phyloP scores from a whole-genome alignment of 2,888 invertebrate genomes.

The Limnephilus lunatus region DNA sequence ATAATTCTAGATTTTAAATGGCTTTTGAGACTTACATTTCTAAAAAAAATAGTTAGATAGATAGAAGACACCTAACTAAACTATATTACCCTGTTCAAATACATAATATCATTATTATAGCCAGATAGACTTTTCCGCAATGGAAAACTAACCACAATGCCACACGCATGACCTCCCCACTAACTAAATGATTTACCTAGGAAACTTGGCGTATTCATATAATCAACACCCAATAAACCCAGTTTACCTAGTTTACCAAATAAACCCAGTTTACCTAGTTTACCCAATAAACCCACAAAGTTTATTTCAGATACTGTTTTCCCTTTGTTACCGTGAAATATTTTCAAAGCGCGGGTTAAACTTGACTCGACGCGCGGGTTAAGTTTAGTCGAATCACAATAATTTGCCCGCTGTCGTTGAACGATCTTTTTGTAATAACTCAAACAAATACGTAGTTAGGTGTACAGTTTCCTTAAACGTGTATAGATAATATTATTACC shows the following conservation, averaged over 20 bases:
- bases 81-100: no score
- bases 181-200: neutral
- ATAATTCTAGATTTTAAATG: no score
- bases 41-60: no score
- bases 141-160: no score
- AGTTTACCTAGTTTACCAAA: neutral
- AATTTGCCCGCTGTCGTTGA: neutral
- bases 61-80: no score
- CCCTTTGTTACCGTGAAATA: neutral
- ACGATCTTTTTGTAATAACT: neutral
- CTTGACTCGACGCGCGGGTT: slow-evolving; percentile 17
- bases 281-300: neutral
- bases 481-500: no score
- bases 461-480: no score
- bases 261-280: neutral
- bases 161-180: no score
- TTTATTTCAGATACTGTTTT: neutral
- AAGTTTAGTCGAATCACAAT: neutral
- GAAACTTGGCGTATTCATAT: neutral
- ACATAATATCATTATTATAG: no score
- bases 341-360: slow-evolving; percentile 37
- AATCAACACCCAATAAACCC: no score
- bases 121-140: no score
- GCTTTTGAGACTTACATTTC: no score
- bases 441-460: neutral